Evolutionary conservation across 2,113 vertebrate species (phyloP).

Genomic region (Serinus canaria): DNA sequence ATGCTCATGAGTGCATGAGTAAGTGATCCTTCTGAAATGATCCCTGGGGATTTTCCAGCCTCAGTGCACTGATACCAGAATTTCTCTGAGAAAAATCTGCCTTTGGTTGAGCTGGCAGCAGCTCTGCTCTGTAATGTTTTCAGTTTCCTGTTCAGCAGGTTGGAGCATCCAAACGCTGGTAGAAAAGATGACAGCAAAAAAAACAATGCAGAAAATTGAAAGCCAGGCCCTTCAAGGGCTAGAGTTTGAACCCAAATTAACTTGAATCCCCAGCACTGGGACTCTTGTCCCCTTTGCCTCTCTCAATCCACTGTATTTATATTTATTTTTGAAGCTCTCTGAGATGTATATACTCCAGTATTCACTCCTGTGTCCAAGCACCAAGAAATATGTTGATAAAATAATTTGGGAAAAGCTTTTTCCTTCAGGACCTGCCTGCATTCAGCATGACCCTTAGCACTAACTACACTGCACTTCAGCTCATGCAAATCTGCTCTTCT

Average conservation of each 20-base stretch:
- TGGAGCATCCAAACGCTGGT: background rate
- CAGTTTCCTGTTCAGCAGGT: background rate
- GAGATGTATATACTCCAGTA: too few relatives aligned
- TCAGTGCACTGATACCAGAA: background rate
- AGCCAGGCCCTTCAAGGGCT: background rate
- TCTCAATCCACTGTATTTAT: background rate
- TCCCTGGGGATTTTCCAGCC: background rate
- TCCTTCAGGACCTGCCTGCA: background rate
- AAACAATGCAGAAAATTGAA: background rate
- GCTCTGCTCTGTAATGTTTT: background rate
- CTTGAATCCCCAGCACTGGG: background rate
- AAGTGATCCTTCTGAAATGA: background rate
- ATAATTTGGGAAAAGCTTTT: background rate
- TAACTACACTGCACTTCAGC: background rate
- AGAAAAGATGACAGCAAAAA: background rate
- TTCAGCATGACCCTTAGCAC: background rate
- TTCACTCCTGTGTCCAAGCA: background rate
- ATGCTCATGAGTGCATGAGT: background rate
- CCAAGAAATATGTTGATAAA: background rate
- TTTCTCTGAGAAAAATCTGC: background rate
- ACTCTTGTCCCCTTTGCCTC: background rate
- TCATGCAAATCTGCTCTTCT: background rate
- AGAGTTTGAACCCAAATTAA: background rate
- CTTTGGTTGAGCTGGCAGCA: background rate
- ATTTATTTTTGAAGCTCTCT: background rate